Base-by-base conservation (phyloP, 1,140 invertebrate genomes). In the Phymorhynchus buccinoides region DNA sequence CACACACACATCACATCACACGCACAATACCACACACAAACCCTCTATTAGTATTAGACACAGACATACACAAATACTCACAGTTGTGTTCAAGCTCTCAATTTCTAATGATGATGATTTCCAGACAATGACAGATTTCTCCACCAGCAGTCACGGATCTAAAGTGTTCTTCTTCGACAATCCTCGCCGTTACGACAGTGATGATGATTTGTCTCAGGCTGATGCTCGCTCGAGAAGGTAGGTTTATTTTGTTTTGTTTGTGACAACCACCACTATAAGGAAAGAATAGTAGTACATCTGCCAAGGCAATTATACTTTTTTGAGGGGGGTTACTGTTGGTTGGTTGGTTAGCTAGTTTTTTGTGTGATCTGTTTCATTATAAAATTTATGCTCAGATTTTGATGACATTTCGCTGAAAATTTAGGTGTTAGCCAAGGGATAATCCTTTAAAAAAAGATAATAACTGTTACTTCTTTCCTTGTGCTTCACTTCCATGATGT, bases 101-200 rank as follows among this genome's bases (percentile, higher is more conserved):
- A 16, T 71, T 9, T 35, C 7, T 35, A 14, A 6, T 35, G 68
- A 52, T 7, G 9, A 52, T 52, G 48, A 52, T 32, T 80, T 78
- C 73, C 86, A 91, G 89, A 81, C 88, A 14, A 83, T 92, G 42
- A 86, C 86, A 35, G 89, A 91, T 80, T 84, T 91, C 32, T 89
- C 91, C 2, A 85, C 87, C 30, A 88, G 89, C 62, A 90, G 87
- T 62, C 88, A 89, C 75, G 88, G 86, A 30, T 88, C 88, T 48
- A 88, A 89, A 62, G 87, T 90, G 18, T 93, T 90, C 78, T 93
- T 92, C 86, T 93, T 92, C 90, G 92, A 93, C 85, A 93, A 93
- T 80, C 92, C 91, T 30, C 84, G 91, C 27, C 85, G 91, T 14
- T 93, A 93, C 88, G 92, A 92, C 81, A 93, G 92, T 88, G 92